Conservation (phyloP, 2,113 vertebrate species). For the Marcusenius ussheri region DNA sequence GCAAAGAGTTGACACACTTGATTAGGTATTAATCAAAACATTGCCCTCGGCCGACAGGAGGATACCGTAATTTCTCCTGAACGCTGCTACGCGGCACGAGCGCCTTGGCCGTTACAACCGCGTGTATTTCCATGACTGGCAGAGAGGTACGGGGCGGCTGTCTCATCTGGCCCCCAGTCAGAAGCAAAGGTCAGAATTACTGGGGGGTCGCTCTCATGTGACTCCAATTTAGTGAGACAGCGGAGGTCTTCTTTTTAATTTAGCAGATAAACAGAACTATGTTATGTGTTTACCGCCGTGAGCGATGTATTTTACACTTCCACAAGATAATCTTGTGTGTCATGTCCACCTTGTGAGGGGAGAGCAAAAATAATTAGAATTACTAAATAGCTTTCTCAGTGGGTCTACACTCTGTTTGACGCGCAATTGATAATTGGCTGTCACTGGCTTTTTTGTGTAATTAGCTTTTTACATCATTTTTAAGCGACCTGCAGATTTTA, state of each 20-base stretch:
- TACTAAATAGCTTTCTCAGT: background rate
- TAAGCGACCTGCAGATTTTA: background rate
- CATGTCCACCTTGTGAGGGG: background rate
- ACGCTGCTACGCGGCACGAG: background rate
- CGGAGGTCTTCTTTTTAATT: background rate
- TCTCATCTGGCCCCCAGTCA: background rate
- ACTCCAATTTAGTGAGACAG: background rate
- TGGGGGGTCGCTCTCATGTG: background rate
- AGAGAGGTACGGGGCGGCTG: background rate
- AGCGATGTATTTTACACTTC: background rate
- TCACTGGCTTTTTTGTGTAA: background rate
- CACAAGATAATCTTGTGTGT: background rate
- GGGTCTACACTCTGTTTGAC: background rate
- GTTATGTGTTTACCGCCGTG: background rate
- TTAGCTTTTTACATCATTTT: background rate
- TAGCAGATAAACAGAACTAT: background rate
- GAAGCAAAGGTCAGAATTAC: background rate
- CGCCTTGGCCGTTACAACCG: background rate
- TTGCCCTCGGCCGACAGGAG: conserved; percentile 24
- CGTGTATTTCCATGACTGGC: background rate
- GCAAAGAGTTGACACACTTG: conserved; percentile 36
- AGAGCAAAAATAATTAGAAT: background rate
- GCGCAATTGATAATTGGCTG: background rate
- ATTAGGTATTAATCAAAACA: conserved; percentile 52
- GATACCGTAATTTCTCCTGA: background rate